Conservation (phyloP, 2,888 invertebrate species). For the Deilephila elpenor region DNA sequence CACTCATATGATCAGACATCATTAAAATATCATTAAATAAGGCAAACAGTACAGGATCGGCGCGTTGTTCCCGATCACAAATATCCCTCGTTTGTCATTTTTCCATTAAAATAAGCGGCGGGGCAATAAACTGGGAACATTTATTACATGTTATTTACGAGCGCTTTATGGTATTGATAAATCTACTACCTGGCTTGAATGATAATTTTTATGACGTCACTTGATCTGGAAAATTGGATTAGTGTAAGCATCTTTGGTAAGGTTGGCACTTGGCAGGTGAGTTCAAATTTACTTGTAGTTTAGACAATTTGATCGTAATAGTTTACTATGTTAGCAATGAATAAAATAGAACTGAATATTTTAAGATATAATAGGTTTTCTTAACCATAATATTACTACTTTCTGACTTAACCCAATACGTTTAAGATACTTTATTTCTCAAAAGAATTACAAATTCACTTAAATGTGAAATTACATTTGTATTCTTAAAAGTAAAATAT, state of each 20-base stretch:
- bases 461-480: no score
- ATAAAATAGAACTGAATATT: no score
- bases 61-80: conserved; percentile 41
- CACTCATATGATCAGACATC: not conserved
- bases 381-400: no score
- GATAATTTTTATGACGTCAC: conserved; percentile 19
- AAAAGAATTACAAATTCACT: no score
- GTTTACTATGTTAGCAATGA: not conserved
- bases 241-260: not conserved
- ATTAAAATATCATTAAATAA: conserved; percentile 20
- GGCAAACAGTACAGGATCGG: not conserved
- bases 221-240: conserved; percentile 20
- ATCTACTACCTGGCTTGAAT: conserved; percentile 38
- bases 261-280: not conserved
- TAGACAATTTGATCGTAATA: not conserved
- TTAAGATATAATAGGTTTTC: no score
- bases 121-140: conserved; percentile 53
- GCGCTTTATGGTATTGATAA: conserved; percentile 46
- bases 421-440: no score
- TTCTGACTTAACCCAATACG: no score
- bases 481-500: no score
- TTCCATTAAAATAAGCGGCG: conserved; percentile 57
- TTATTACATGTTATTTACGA: conserved; percentile 51
- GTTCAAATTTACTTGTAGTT: no score
- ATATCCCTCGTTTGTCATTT: conserved; percentile 55